Percentiles rank a stretch among this genome's conserved stretches.
Conservation (phyloP, 2,797 vertebrate species). For the Zonotrichia albicollis region DNA sequence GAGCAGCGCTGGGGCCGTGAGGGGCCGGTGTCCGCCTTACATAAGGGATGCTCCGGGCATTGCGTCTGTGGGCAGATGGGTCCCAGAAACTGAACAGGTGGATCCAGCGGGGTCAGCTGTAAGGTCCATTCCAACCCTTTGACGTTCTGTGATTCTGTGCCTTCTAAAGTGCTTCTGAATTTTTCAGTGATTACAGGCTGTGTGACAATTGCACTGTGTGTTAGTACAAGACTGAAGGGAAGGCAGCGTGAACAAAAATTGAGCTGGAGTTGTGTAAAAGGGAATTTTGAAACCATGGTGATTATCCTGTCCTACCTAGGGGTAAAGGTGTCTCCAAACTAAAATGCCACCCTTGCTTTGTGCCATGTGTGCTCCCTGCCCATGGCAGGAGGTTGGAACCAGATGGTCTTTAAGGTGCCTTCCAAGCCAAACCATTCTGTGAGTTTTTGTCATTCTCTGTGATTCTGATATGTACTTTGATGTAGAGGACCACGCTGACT, state of each 20-base stretch:
- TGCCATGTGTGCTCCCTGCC: not conserved
- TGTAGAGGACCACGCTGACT: not conserved
- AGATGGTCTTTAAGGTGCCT: not conserved
- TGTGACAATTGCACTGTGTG: fast-evolving
- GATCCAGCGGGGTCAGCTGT: fast-evolving
- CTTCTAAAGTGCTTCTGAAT: not conserved
- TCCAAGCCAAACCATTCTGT: not conserved
- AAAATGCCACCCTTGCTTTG: not conserved
- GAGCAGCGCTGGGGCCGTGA: fast-evolving
- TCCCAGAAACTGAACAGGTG: not conserved
- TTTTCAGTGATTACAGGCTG: not conserved
- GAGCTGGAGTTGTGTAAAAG: not conserved
- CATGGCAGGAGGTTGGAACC: not conserved
- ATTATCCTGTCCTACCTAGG: fast-evolving
- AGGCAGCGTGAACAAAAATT: not conserved
- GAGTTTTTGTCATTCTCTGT: not conserved
- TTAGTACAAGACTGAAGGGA: fast-evolving
- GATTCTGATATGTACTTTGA: not conserved
- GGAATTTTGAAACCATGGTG: not conserved
- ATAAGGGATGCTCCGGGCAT: not conserved
- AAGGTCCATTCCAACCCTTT: not conserved
- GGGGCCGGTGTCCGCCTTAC: not conserved
- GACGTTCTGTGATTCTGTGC: not conserved
- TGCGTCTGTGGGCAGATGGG: fast-evolving
- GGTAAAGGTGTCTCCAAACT: not conserved